These are phyloP conservation scores for Pocota personata DNA, from an alignment of 2,888 invertebrate genomes.

Conservation along the genomic window DNA sequence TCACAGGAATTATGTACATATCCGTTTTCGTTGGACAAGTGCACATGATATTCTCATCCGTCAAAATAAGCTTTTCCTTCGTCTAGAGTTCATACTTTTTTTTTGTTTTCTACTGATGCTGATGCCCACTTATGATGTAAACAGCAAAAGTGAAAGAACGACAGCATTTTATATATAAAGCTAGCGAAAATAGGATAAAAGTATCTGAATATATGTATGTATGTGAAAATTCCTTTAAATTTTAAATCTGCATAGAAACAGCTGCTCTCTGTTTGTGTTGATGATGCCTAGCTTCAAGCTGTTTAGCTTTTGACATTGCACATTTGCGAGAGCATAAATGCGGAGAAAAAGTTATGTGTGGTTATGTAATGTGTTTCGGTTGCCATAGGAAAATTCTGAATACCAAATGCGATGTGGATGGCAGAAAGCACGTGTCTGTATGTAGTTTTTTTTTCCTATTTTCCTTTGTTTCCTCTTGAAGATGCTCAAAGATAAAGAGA, in stretches of 20 bases:
- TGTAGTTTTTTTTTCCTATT: slow-evolving; percentile 34
- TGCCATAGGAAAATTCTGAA: slow-evolving; percentile 59
- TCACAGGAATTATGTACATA: slow-evolving; percentile 31
- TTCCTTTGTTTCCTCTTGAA: slow-evolving; percentile 60
- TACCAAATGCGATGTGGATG: slow-evolving; percentile 45
- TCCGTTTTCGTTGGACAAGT: slow-evolving; percentile 67
- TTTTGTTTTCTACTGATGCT: slow-evolving; percentile 21
- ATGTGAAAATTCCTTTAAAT: slow-evolving; percentile 30
- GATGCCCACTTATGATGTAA: slow-evolving; percentile 70
- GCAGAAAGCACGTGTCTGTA: slow-evolving; percentile 58
- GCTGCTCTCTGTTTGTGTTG: slow-evolving; percentile 31
- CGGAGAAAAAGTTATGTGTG: slow-evolving; percentile 15
- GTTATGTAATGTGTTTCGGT: slow-evolving; percentile 59
- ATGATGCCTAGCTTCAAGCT: slow-evolving; percentile 19
- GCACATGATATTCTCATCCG: slow-evolving; percentile 64
- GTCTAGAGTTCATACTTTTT: slow-evolving; percentile 39
- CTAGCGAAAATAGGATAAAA: slow-evolving; percentile 53
- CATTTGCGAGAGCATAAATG: slow-evolving; percentile 31
- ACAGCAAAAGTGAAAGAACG: slow-evolving; percentile 46
- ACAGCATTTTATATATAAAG: background rate
- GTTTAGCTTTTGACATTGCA: slow-evolving; percentile 63
- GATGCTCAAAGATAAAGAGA: slow-evolving; percentile 58
- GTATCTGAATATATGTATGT: slow-evolving; percentile 46
- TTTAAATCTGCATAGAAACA: slow-evolving; percentile 66
- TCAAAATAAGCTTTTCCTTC: slow-evolving; percentile 49